phyloP scores from a whole-genome alignment of 2,888 invertebrate genomes.

The Idaea aversata region DNA sequence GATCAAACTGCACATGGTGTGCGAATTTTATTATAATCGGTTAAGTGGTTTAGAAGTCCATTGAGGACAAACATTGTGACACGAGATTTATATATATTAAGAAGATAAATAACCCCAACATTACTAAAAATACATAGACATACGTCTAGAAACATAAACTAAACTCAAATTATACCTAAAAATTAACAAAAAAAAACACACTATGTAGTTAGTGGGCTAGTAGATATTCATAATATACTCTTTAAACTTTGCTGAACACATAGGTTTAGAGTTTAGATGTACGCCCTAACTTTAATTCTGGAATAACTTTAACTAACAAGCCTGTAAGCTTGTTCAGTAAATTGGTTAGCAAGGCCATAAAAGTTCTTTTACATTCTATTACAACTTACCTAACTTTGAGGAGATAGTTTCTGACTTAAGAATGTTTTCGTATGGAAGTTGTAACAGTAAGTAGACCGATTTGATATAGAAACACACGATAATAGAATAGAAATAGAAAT shows the following conservation, averaged over 20 bases:
- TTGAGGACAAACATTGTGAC: no score
- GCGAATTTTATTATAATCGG: no score
- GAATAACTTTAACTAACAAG: not conserved
- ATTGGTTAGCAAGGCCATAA: not conserved
- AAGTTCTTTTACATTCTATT: constrained; percentile 19
- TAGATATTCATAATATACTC: not conserved
- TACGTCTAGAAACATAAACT: no score
- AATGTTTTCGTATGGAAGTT: constrained; percentile 25
- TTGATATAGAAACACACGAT: no score
- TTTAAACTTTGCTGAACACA: not conserved
- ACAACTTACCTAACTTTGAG: constrained; percentile 25
- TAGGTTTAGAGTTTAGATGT: not conserved
- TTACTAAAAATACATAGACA: no score
- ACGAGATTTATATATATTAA: no score
- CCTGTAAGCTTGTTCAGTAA: not conserved
- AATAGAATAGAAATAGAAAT: no score
- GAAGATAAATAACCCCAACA: no score
- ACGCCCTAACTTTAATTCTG: not conserved
- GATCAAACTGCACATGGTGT: no score
- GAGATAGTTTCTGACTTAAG: not conserved
- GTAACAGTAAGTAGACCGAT: not conserved
- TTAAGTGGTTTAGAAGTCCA: no score
- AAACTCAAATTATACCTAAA: no score
- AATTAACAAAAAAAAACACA: no score
- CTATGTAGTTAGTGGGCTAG: not conserved